These are phyloP conservation scores for Epiperipatus broadwayi DNA, from an alignment of 2,888 invertebrate species.

Conservation along the genomic window DNA sequence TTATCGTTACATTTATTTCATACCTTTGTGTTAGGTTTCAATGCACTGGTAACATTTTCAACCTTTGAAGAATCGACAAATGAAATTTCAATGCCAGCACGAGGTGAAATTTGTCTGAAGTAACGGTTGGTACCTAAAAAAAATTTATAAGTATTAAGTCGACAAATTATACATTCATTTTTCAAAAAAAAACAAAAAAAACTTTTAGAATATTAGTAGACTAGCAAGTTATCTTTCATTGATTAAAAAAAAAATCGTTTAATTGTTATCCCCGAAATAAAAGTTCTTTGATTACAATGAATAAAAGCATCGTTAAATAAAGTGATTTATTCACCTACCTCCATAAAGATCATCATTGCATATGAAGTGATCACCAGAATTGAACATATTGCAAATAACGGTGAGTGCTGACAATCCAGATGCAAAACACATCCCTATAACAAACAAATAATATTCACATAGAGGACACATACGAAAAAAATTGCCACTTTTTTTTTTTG, in stretches of 20 bases:
- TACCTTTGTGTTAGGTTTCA: constrained; percentile 70
- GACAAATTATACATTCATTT: background rate
- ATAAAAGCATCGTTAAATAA: too few species aligned
- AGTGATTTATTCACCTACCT: constrained; percentile 41
- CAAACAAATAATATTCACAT: too few species aligned
- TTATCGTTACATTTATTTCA: too few species aligned
- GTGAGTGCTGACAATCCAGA: constrained; percentile 78
- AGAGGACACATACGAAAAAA: too few species aligned
- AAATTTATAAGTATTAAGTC: constrained; percentile 1
- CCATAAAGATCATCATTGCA: constrained; percentile 86
- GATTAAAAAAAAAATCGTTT: too few species aligned
- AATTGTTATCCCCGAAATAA: too few species aligned
- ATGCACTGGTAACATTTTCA: constrained; percentile 42
- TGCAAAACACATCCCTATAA: constrained; percentile 41
- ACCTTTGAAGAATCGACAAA: constrained; percentile 57
- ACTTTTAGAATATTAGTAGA: too few species aligned
- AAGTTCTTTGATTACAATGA: too few species aligned
- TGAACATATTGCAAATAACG: constrained; percentile 50
- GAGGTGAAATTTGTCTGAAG: constrained; percentile 40
- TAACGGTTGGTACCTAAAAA: constrained; percentile 44
- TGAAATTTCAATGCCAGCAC: constrained; percentile 49
- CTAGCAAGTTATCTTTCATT: too few species aligned
- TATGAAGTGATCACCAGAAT: constrained; percentile 69
- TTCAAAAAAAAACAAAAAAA: too few species aligned
- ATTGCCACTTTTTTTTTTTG: too few species aligned